Conservation (phyloP, 2,797 vertebrate genomes). For the Ptychadena robeensis region DNA sequence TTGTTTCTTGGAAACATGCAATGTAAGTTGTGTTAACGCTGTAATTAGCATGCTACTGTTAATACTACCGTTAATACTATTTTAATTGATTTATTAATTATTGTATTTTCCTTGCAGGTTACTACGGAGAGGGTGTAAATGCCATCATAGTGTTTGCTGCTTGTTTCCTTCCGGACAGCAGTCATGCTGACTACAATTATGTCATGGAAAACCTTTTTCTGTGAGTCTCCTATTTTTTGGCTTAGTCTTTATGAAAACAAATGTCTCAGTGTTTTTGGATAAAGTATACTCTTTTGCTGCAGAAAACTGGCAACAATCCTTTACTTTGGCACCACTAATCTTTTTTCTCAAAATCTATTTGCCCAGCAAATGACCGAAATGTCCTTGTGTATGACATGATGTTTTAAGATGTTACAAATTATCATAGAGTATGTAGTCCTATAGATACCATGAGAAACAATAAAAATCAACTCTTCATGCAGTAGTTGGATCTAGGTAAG, state of each 20-base stretch:
- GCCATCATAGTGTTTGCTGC: constrained; percentile 98
- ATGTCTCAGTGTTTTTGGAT: constrained; percentile 19
- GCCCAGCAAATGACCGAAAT: neutral
- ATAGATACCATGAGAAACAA: neutral
- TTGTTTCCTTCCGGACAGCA: constrained; percentile 97
- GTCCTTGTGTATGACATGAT: neutral
- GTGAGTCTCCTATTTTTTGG: constrained; percentile 77
- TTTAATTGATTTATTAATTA: constrained; percentile 5
- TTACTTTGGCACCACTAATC: neutral
- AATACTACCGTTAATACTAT: neutral
- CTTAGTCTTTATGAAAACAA: constrained; percentile 24
- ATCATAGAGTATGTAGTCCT: neutral
- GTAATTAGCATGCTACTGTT: neutral
- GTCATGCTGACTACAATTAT: constrained; percentile 92
- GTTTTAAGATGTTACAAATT: neutral
- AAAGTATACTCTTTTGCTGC: constrained; percentile 22
- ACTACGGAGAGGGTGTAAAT: constrained; percentile 92
- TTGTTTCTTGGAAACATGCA: too few species aligned
- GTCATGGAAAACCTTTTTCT: constrained; percentile 99
- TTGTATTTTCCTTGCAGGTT: constrained; percentile 81
- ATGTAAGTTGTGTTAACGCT: too few species aligned
- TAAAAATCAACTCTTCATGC: neutral
- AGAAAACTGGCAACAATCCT: neutral
- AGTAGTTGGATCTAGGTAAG: neutral
- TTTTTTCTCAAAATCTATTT: neutral